Evolutionary conservation across 2,113 vertebrate genomes (phyloP).

Genomic region (Eptesicus fuscus): DNA sequence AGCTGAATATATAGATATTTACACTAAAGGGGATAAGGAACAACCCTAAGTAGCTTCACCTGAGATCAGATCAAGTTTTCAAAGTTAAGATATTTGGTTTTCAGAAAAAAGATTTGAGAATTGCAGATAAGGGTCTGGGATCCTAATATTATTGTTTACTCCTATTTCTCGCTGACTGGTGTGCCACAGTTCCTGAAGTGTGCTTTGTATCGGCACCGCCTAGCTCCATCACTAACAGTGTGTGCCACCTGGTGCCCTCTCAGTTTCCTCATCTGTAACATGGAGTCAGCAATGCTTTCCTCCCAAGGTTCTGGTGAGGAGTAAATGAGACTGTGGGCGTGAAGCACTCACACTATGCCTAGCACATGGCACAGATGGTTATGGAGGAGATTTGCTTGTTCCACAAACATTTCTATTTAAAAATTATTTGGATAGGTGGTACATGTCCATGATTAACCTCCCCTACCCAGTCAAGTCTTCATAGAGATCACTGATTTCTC

Average conservation of each 20-base stretch:
- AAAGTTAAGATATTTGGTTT: background rate
- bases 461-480: background rate
- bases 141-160: too few species aligned
- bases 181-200: background rate
- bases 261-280: background rate
- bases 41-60: background rate
- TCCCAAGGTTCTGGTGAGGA: background rate
- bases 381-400: background rate
- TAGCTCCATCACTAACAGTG: accelerated
- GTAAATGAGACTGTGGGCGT: background rate
- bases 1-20: too few species aligned
- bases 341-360: background rate
- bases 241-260: background rate
- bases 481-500: background rate
- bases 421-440: background rate
- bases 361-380: background rate
- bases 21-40: too few species aligned
- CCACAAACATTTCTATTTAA: background rate
- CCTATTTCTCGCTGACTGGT: background rate
- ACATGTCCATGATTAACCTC: too few species aligned
- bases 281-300: background rate
- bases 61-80: background rate
- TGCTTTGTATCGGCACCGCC: background rate
- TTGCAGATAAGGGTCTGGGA: background rate
- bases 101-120: background rate